These are phyloP conservation scores for Salticus scenicus DNA, from an alignment of 2,888 invertebrate species.

Conservation along the genomic window DNA sequence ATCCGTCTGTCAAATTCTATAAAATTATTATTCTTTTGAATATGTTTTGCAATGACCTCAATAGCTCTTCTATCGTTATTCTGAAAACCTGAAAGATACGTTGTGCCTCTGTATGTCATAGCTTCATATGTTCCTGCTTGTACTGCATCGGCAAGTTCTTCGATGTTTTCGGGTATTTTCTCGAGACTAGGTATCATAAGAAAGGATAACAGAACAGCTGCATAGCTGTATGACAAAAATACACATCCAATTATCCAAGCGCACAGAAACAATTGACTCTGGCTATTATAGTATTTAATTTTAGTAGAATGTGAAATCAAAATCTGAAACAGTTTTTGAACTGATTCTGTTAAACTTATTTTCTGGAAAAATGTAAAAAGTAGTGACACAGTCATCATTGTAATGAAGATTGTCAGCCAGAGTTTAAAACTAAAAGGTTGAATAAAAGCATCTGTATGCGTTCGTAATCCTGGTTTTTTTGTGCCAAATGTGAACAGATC, in stretches of 20 bases:
- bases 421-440: too few relatives aligned
- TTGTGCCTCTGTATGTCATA: constrained; percentile 15
- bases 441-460: not conserved
- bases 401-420: not conserved
- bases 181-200: constrained; percentile 15
- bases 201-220: constrained; percentile 25
- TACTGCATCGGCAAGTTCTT: constrained; percentile 10
- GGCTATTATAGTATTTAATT: not conserved
- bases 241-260: constrained; percentile 11
- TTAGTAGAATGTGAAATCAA: constrained; percentile 11
- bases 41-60: constrained; percentile 10
- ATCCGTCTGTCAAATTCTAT: not conserved
- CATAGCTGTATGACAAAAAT: constrained; percentile 27
- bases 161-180: constrained; percentile 12
- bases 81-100: not conserved
- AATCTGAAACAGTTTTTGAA: not conserved
- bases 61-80: not conserved
- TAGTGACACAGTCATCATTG: not conserved
- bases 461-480: not conserved
- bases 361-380: not conserved
- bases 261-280: not conserved
- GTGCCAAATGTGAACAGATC: constrained; percentile 28
- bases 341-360: not conserved
- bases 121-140: constrained; percentile 9
- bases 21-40: constrained; percentile 9